These are phyloP conservation scores for Chloromyia formosa DNA, from an alignment of 2,888 invertebrate species.

Conservation along the genomic window DNA sequence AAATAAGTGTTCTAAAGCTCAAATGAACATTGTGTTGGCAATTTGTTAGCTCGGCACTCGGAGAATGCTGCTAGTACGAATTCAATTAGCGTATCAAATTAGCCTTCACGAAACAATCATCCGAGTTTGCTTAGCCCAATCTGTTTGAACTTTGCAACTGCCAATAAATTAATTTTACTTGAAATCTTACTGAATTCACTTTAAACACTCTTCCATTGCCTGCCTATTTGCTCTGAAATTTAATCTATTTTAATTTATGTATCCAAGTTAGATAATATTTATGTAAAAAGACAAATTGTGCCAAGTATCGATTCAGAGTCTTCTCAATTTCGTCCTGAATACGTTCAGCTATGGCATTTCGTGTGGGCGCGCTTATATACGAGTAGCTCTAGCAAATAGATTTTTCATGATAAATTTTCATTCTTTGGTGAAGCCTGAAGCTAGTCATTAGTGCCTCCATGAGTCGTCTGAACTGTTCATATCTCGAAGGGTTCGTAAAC, in stretches of 20 bases:
- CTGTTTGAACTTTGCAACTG: too few relatives aligned
- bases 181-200: background rate
- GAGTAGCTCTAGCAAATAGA: background rate
- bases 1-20: too few relatives aligned
- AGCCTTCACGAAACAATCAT: too few relatives aligned
- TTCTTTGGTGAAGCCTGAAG: background rate
- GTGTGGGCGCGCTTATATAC: background rate
- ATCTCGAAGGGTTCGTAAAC: slow-evolving; percentile 43
- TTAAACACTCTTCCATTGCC: slow-evolving; percentile 1
- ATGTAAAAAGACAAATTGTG: background rate
- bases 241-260: slow-evolving; percentile 37
- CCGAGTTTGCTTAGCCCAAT: too few relatives aligned
- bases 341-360: background rate
- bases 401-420: slow-evolving; percentile 2
- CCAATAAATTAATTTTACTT: too few relatives aligned
- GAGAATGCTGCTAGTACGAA: too few relatives aligned
- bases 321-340: slow-evolving; percentile 10
- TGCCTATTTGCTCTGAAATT: slow-evolving; percentile 13
- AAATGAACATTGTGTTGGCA: too few relatives aligned
- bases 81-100: too few relatives aligned
- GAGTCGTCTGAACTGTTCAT: slow-evolving; percentile 36
- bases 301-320: slow-evolving; percentile 17
- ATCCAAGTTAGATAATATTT: background rate
- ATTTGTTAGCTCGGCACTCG: too few relatives aligned
- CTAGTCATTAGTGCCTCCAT: slow-evolving; percentile 39